phyloP scores from a whole-genome alignment of 2,113 vertebrate genomes.

The Caretta caretta region DNA sequence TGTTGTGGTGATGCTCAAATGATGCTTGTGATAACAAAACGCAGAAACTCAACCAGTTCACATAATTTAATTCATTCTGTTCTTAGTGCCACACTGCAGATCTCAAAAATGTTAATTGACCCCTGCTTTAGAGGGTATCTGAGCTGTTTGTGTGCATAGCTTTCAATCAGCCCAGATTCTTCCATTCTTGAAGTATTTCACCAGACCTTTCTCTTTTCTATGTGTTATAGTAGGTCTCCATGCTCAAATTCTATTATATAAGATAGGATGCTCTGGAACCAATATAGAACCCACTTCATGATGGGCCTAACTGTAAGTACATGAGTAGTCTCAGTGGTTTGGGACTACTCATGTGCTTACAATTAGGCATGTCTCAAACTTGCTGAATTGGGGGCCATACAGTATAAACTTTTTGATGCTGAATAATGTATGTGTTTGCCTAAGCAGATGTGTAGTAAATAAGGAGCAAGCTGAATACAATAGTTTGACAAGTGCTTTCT shows the following conservation, averaged over 20 bases:
- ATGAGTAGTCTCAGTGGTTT: slow-evolving; percentile 23
- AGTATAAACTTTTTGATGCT: slow-evolving; percentile 29
- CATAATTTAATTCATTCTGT: background rate
- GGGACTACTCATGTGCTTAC: slow-evolving; percentile 58
- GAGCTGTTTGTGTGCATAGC: background rate
- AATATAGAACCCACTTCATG: slow-evolving; percentile 27
- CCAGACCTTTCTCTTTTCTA: background rate
- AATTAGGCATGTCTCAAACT: slow-evolving; percentile 56
- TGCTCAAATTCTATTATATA: slow-evolving; percentile 18
- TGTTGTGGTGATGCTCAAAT: slow-evolving; percentile 38
- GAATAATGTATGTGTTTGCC: slow-evolving; percentile 28
- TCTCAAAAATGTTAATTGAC: background rate
- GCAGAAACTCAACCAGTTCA: background rate
- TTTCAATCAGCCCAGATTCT: background rate
- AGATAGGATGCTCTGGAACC: slow-evolving; percentile 47
- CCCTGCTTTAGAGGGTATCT: background rate
- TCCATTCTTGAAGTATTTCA: background rate
- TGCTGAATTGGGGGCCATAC: slow-evolving; percentile 38
- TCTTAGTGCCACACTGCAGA: background rate
- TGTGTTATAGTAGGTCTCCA: slow-evolving; percentile 7
- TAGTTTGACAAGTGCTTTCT: slow-evolving; percentile 5
- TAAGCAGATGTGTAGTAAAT: slow-evolving; percentile 29
- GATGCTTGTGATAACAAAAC: background rate
- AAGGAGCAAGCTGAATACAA: slow-evolving; percentile 30
- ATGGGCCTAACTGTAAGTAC: slow-evolving; percentile 35